A percentile compares a stretch with the other conserved stretches of the same genome.
Conservation (phyloP, 2,888 invertebrate genomes). For the Brachynemurus nebulosus region DNA sequence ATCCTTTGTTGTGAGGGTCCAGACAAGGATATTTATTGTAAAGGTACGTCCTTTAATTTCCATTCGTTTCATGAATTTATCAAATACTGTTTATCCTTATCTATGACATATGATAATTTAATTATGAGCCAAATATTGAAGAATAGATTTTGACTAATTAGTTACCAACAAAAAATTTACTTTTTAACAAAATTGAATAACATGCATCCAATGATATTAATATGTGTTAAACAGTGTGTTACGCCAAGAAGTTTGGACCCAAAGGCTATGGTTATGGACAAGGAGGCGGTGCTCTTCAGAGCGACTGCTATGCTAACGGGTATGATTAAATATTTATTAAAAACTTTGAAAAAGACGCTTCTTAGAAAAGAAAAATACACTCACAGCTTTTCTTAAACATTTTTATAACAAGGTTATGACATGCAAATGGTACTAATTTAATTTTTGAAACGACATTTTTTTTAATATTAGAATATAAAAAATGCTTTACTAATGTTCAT, state of each 20-base stretch:
- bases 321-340: constrained; percentile 36
- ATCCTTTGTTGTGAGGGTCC: constrained; percentile 87
- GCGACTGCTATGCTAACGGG: constrained; percentile 76
- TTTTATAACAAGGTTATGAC: not conserved
- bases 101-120: too few species aligned
- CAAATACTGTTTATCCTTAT: not conserved
- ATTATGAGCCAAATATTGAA: too few species aligned
- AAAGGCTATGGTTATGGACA: constrained; percentile 96
- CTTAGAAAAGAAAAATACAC: not conserved
- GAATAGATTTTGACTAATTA: too few species aligned
- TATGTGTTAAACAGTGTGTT: constrained; percentile 57
- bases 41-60: constrained; percentile 50
- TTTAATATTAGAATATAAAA: not conserved
- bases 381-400: too few species aligned
- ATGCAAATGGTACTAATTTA: too few species aligned
- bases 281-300: constrained; percentile 87
- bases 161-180: too few species aligned
- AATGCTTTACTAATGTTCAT: not conserved
- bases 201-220: constrained; percentile 2
- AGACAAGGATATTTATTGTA: constrained; percentile 93
- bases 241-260: constrained; percentile 94
- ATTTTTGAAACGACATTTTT: too few species aligned
- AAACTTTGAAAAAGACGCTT: not conserved
- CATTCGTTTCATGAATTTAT: not conserved
- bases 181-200: not conserved